Evolutionary conservation across 2,888 invertebrate species (phyloP).

Genomic region (Cheilosia urbana): DNA sequence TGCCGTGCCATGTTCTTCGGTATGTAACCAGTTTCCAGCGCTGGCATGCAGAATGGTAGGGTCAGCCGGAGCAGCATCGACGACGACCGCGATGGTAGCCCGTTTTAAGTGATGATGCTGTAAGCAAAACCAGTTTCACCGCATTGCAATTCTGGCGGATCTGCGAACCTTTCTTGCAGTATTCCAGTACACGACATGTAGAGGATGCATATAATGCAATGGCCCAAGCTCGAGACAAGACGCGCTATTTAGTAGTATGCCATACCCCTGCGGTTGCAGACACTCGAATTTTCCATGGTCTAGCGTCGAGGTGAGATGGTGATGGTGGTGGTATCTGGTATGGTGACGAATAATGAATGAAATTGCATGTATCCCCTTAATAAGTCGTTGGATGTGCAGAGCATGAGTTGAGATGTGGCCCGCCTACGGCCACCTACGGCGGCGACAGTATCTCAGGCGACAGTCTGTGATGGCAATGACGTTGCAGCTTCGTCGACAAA

Average conservation of each 20-base stretch:
- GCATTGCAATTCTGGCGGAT: slow-evolving; percentile 57
- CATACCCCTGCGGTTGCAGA: slow-evolving; percentile 43
- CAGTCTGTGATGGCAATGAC: slow-evolving; percentile 35
- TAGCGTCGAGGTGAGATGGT: slow-evolving; percentile 59
- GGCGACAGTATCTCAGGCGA: slow-evolving; percentile 17
- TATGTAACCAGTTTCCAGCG: slow-evolving; percentile 70
- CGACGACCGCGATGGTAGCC: slow-evolving; percentile 38
- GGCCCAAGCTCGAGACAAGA: slow-evolving; percentile 16
- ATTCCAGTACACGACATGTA: slow-evolving; percentile 11
- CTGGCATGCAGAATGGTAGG: slow-evolving; percentile 58
- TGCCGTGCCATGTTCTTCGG: slow-evolving; percentile 48
- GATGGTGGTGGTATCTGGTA: background rate
- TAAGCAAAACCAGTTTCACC: slow-evolving; percentile 56
- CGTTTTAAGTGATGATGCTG: slow-evolving; percentile 49
- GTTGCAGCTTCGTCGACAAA: slow-evolving; percentile 31
- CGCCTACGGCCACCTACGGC: slow-evolving; percentile 39
- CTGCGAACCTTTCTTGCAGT: slow-evolving; percentile 35
- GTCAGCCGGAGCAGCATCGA: slow-evolving; percentile 51
- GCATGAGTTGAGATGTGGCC: slow-evolving; percentile 50
- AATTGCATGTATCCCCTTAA: slow-evolving; percentile 67
- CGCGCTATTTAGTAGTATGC: slow-evolving; percentile 18
- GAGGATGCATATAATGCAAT: slow-evolving; percentile 40
- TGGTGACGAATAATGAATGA: slow-evolving; percentile 67
- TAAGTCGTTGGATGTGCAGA: slow-evolving; percentile 44
- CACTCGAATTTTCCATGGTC: slow-evolving; percentile 53